Evolutionary conservation across 2,113 vertebrate species (phyloP).

Genomic region (Misgurnus anguillicaudatus): DNA sequence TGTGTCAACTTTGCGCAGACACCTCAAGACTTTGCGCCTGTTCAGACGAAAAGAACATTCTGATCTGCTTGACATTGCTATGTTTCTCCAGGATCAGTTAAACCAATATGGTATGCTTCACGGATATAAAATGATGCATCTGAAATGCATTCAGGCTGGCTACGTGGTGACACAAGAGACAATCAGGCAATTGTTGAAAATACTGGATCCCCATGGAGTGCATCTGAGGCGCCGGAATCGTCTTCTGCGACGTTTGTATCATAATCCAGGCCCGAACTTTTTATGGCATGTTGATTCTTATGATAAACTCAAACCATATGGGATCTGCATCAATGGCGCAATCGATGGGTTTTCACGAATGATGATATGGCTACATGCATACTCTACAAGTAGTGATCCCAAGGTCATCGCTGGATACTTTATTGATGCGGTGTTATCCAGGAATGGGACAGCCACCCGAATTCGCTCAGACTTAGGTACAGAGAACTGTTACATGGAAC

Average conservation of each 20-base stretch:
- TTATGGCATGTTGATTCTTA: slow-evolving; percentile 38
- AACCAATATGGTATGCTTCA: slow-evolving; percentile 37
- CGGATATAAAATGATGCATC: slow-evolving; percentile 42
- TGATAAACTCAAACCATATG: slow-evolving; percentile 42
- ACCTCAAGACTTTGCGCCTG: slow-evolving; percentile 19
- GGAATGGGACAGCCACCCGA: slow-evolving; percentile 30
- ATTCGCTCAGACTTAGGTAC: slow-evolving; percentile 47
- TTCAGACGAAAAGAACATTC: slow-evolving; percentile 27
- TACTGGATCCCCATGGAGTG: slow-evolving; percentile 34
- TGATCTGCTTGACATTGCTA: slow-evolving; percentile 22
- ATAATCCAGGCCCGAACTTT: slow-evolving; percentile 38
- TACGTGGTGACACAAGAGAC: slow-evolving; percentile 9
- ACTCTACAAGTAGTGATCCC: slow-evolving; percentile 44
- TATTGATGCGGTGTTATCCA: slow-evolving; percentile 35
- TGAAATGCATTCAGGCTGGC: slow-evolving; percentile 41
- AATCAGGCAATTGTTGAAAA: slow-evolving; percentile 27
- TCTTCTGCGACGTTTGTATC: slow-evolving; percentile 26
- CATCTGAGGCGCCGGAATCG: not conserved
- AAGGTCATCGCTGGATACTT: slow-evolving; percentile 39
- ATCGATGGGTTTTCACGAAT: slow-evolving; percentile 43
- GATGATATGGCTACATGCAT: slow-evolving; percentile 45
- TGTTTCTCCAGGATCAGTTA: slow-evolving; percentile 15
- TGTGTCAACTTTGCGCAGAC: slow-evolving; percentile 8
- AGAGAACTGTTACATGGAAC: slow-evolving; percentile 30
- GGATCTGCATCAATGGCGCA: slow-evolving; percentile 35